Evolutionary conservation across 2,888 invertebrate genomes (phyloP).

Genomic region (Platycheirus albimanus): DNA sequence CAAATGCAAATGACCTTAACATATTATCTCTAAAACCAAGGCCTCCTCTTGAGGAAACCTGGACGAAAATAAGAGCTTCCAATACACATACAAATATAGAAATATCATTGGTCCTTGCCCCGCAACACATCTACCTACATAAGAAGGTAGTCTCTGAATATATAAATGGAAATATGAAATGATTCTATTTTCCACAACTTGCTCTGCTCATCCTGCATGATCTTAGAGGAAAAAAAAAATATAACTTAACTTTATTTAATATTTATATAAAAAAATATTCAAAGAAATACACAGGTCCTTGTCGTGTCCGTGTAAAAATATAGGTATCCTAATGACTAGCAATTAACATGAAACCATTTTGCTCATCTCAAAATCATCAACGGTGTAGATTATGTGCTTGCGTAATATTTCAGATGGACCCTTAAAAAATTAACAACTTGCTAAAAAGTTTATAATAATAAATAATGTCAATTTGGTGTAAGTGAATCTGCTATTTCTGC

Average conservation of each 20-base stretch:
- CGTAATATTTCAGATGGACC: constrained; percentile 23
- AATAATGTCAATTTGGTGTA: constrained; percentile 1
- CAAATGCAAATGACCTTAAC: constrained; percentile 37
- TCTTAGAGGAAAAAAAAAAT: background rate
- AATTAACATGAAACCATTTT: constrained; percentile 49
- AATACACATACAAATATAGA: background rate
- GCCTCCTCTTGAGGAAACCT: constrained; percentile 6
- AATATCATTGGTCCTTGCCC: too few species aligned
- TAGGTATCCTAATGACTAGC: constrained; percentile 38
- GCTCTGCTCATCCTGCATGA: too few species aligned
- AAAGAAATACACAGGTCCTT: too few species aligned
- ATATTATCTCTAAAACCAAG: constrained; percentile 23
- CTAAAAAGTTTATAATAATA: constrained; percentile 1
- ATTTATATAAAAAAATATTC: constrained; percentile 1
- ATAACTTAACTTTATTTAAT: background rate
- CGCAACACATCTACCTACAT: too few species aligned
- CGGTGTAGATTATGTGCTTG: background rate
- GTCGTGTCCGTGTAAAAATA: too few species aligned
- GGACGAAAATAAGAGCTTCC: constrained; percentile 3
- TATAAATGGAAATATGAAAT: background rate
- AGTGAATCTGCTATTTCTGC: background rate
- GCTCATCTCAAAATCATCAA: constrained; percentile 10
- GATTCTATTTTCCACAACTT: background rate
- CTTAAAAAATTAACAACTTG: constrained; percentile 43
- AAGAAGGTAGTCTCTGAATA: too few species aligned